Evolutionary conservation across 1,140 invertebrate species (phyloP).

Genomic region (Euura saliciscinereae): DNA sequence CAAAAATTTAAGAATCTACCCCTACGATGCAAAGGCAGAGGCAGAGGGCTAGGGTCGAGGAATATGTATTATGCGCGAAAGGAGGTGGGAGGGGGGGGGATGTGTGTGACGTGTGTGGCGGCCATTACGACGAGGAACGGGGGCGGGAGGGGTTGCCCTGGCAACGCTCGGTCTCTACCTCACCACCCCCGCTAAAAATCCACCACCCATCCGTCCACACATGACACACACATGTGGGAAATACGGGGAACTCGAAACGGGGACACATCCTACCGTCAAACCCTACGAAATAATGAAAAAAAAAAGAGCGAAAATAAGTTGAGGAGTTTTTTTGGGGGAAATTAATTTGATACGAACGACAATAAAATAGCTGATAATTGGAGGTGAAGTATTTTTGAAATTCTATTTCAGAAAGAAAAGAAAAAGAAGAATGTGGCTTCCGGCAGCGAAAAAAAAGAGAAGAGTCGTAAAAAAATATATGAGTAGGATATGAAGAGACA

Average conservation of each 20-base stretch:
- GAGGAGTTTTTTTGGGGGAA: too few species aligned
- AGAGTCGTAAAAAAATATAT: too few species aligned
- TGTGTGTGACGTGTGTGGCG: constrained; percentile 58
- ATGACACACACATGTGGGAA: not conserved
- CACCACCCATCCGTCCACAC: constrained; percentile 19
- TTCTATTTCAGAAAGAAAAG: too few species aligned
- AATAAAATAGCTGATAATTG: too few species aligned
- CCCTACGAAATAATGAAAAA: too few species aligned
- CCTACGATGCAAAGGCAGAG: constrained; percentile 12
- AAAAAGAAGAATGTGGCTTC: too few species aligned
- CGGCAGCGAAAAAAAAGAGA: too few species aligned
- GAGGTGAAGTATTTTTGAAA: too few species aligned
- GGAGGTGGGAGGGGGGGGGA: constrained; percentile 45
- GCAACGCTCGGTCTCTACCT: constrained; percentile 58
- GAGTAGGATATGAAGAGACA: too few species aligned
- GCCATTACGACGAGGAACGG: constrained; percentile 53
- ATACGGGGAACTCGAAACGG: not conserved
- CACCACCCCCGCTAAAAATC: constrained; percentile 33
- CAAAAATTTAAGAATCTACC: constrained; percentile 54
- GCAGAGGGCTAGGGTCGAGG: constrained; percentile 24
- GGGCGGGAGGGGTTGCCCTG: constrained; percentile 55
- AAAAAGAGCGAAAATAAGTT: too few species aligned
- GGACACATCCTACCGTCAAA: constrained; percentile 27
- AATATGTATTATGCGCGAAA: constrained; percentile 42
- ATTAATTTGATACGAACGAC: too few species aligned